Base-by-base conservation (phyloP, 2,797 vertebrate species). In the Amblyopsis hoosieri region DNA sequence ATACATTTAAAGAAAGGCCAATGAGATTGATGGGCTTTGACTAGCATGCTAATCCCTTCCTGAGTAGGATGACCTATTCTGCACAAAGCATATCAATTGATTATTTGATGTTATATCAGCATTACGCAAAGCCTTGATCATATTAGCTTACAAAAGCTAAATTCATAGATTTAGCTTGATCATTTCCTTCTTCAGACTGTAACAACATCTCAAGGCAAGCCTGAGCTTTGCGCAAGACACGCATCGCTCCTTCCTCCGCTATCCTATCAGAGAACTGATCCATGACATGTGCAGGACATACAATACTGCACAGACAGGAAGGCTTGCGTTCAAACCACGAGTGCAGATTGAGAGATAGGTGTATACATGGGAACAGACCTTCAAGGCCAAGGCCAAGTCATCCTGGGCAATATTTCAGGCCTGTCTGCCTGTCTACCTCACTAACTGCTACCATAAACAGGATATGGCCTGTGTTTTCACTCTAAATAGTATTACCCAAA, bases 321-420 rank as follows among this genome's bases (percentile, higher is more conserved):
- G 50, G 59, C 58, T 76, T 86, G 63, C 69, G 75, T 73, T 72
- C 65, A 71, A 82, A 57, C 45, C 62, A 54, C 15, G 56, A 46
- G 69, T 75, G 71, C 71, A 81, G 76, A 87, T 83, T 60, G 47
- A 60, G 60, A 74, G 72, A 77, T 77, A 76, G 50, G 56, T 10
- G 61, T 67, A 48, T 71, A 57, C 49, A 76, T 69, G 55, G 79
- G 10, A 82, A 81, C 79, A 84, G 79, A 80, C 80, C 75, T 75
- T 17, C 19, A 42, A 42, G 37, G 37, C 37, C 37, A 42, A 66
- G 61, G 57, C 50, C 56, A 45, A 67, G 70, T 59, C 57, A 45
- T 67, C 75, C 50, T 61, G 57, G 29, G 60, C 5, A 63, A 67
- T 76, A 69, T 70, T 69, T 75, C 60, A 67, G 60, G 55, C 46